Evolutionary conservation across 2,797 vertebrate species (phyloP).

Genomic region (Darevskia mixta): DNA sequence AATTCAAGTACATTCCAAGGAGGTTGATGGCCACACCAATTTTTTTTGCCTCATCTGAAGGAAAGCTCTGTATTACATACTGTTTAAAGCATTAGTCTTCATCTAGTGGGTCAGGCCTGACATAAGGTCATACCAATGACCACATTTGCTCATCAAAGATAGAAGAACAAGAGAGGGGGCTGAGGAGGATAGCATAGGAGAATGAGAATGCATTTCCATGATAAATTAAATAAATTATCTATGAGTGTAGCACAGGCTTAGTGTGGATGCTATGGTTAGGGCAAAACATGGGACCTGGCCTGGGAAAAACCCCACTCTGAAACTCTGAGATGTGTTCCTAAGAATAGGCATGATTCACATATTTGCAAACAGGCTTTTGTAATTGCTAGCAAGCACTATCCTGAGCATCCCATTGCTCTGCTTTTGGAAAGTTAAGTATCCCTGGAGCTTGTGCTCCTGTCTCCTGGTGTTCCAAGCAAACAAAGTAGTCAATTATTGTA

Average conservation of each 20-base stretch:
- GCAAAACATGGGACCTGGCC: too few relatives aligned
- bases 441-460: background rate
- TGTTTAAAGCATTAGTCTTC: background rate
- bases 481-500: background rate
- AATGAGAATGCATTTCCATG: background rate
- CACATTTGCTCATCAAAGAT: background rate
- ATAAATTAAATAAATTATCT: background rate
- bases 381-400: background rate
- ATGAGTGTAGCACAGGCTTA: background rate
- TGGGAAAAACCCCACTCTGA: too few relatives aligned
- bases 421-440: background rate
- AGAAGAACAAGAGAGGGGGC: too few relatives aligned
- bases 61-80: background rate
- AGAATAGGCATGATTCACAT: too few relatives aligned
- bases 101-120: background rate
- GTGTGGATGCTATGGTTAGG: too few relatives aligned
- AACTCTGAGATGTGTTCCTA: background rate
- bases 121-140: background rate
- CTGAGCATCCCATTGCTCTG: background rate
- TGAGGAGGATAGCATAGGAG: too few relatives aligned
- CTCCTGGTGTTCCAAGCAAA: background rate
- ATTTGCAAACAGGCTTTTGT: background rate
- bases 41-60: background rate
- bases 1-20: background rate
- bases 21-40: background rate